Conservation (phyloP, 1,140 invertebrate genomes). For the Hyphantria cunea region DNA sequence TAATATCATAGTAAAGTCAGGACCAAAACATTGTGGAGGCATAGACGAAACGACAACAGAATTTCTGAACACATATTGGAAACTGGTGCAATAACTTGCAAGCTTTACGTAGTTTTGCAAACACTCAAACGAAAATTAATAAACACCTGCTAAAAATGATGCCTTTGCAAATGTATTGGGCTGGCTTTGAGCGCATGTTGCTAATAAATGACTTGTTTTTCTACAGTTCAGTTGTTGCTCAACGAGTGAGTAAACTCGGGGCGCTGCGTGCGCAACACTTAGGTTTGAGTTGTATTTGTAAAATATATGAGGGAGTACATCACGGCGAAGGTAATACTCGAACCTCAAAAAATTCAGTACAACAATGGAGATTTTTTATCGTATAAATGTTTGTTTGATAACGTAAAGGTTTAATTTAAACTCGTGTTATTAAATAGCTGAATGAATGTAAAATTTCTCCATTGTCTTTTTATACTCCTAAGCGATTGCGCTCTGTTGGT, state of each 20-base stretch:
- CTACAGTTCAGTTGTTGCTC: slow-evolving; percentile 80
- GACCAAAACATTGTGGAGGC: slow-evolving; percentile 64
- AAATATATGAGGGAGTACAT: slow-evolving; percentile 76
- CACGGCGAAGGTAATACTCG: slow-evolving; percentile 74
- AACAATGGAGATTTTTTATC: slow-evolving; percentile 63
- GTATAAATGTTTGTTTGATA: background rate
- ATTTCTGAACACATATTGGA: background rate
- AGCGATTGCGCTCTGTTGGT: slow-evolving; percentile 52
- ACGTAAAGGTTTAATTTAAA: background rate
- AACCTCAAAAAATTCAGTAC: slow-evolving; percentile 72
- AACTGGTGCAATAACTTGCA: background rate
- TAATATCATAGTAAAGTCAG: slow-evolving; percentile 70
- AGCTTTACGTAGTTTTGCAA: no score
- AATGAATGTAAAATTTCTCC: slow-evolving; percentile 53
- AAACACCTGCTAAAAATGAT: slow-evolving; percentile 6
- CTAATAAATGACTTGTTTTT: slow-evolving; percentile 82
- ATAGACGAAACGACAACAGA: slow-evolving; percentile 20
- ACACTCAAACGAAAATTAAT: no score
- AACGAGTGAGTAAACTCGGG: slow-evolving; percentile 79
- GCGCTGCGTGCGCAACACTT: slow-evolving; percentile 79
- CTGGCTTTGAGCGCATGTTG: slow-evolving; percentile 76
- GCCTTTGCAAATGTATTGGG: slow-evolving; percentile 63
- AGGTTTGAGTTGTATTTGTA: slow-evolving; percentile 80
- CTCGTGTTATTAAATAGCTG: background rate
- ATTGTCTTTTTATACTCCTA: slow-evolving; percentile 42